These are phyloP conservation scores for Meloidogyne hapla DNA, from an alignment of 1,140 invertebrate species.

Conservation along the genomic window DNA sequence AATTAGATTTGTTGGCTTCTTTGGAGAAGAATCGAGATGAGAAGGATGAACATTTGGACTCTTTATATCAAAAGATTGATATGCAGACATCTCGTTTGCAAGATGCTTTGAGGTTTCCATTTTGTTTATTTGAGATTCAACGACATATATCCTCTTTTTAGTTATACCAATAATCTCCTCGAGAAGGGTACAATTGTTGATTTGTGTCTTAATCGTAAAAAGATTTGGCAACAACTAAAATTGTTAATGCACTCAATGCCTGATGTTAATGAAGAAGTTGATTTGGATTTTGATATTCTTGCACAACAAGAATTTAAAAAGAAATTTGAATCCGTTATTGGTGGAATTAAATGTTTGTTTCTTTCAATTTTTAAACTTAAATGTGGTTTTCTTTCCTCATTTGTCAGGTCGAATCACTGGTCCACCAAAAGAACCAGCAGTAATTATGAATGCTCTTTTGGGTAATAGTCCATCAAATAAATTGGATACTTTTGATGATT, in stretches of 20 bases:
- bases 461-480: slow-evolving; percentile 9
- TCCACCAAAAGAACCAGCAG: slow-evolving; percentile 23
- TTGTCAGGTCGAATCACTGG: slow-evolving; percentile 32
- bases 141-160: slow-evolving; percentile 11
- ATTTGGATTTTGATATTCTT: slow-evolving; percentile 38
- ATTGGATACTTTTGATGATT: slow-evolving; percentile 8
- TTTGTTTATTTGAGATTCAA: background rate
- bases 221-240: slow-evolving; percentile 35
- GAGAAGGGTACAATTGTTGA: slow-evolving; percentile 38
- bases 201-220: slow-evolving; percentile 35
- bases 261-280: slow-evolving; percentile 36
- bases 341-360: slow-evolving; percentile 35
- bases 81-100: slow-evolving; percentile 35
- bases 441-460: background rate
- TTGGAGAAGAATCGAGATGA: slow-evolving; percentile 40
- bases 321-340: slow-evolving; percentile 37
- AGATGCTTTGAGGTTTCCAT: slow-evolving; percentile 28
- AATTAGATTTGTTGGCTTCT: slow-evolving; percentile 28
- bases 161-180: slow-evolving; percentile 38
- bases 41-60: slow-evolving; percentile 38
- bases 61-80: slow-evolving; percentile 39
- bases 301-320: slow-evolving; percentile 29
- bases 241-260: slow-evolving; percentile 34
- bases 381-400: too few relatives aligned
- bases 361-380: background rate